Base-by-base conservation (phyloP, 2,888 invertebrate genomes). In the Drosophila barbarae region DNA sequence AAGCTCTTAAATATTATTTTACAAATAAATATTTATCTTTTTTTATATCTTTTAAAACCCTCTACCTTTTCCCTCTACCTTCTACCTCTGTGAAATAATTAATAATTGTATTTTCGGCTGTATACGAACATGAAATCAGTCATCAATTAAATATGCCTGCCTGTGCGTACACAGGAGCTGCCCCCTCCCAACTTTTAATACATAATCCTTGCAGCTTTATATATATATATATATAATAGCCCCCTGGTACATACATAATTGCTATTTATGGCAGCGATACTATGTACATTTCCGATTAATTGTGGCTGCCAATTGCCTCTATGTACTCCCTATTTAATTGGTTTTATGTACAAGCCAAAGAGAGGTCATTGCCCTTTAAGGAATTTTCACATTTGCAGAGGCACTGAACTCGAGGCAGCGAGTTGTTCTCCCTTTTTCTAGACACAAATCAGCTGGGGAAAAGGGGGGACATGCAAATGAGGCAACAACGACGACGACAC, bases 91-190 rank as follows among this genome's bases (percentile, higher is more conserved):
- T 68, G 47, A 41, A 72, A 66, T 67, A 68, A 69, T 47, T 46
- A 77, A 85, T 77, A 72, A 85, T 64, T 84, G 64, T 81, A 68
- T 66, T 68, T 63, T 58, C 26, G 51, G 49, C 47, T 47, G 51
- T 8, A 28, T 36, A 26, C 41, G 60, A 51, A 47, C 55, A 54
- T 44, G 34, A 41, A 51, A 51, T 46, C 57, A 67, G 39, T 30
- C 46, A 51, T 46, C 57, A 67, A 77, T 80, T 57, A 74, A 79
- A 74, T 69, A 70, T 68, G 56, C 49, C 47, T 35, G 73, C 58
- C 59, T 54, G 34, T 69, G 54, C 54, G 54, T 52, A 35, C 69
- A 41, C 46, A 56, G 50, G 53, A 46, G 26, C 39, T 60, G 32
- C 15, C 9, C 1, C 26, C 26, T 26, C 26, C 13, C 23, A 32